Evolutionary conservation across 2,113 vertebrate species (phyloP).

Genomic region (Helogale parvula): DNA sequence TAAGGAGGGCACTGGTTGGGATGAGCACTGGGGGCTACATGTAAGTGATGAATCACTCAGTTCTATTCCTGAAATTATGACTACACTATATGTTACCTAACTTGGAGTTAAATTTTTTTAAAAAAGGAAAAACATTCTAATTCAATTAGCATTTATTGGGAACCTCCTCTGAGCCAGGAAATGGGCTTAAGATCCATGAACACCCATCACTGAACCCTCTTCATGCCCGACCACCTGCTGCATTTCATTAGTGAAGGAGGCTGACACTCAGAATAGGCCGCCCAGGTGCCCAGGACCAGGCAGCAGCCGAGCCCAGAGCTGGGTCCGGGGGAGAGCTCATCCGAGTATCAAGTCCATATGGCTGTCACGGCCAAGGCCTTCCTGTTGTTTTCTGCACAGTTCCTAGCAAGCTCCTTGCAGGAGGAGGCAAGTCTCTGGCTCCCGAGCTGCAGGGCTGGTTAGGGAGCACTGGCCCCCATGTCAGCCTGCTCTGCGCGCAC

Average conservation of each 20-base stretch:
- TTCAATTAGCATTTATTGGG: background rate
- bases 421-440: background rate
- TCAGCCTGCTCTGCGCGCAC: fast-evolving
- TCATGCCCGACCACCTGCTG: background rate
- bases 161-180: background rate
- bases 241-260: too few species aligned
- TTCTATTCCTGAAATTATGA: too few species aligned
- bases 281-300: fast-evolving
- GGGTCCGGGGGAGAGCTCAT: background rate
- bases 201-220: background rate
- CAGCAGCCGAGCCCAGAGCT: fast-evolving
- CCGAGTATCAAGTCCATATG: fast-evolving
- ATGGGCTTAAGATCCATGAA: background rate
- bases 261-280: fast-evolving
- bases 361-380: background rate
- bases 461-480: fast-evolving
- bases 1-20: too few species aligned
- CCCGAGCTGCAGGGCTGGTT: fast-evolving
- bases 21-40: too few species aligned
- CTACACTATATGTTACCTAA: too few species aligned
- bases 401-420: background rate
- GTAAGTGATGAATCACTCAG: too few species aligned
- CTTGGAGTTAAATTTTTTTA: too few species aligned
- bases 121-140: background rate
- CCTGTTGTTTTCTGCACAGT: background rate